Evolutionary conservation across 2,113 vertebrate genomes (phyloP), one percentile per base, ranked within the genome.

Genomic region (Muntiacus muntjak): DNA sequence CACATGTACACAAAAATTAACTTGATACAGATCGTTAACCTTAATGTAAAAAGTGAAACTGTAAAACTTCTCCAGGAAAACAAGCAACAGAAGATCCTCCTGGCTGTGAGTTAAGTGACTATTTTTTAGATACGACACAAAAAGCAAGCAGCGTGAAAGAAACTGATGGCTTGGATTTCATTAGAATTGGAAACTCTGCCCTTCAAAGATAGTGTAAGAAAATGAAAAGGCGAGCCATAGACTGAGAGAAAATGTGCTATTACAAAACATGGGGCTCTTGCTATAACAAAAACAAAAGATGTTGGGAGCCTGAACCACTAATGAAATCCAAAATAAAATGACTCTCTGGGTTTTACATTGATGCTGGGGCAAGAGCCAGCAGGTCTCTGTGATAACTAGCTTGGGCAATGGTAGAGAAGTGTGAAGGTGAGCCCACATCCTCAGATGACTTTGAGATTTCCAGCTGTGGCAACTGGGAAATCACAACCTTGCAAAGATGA

Each of bases 351-450:
- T 78, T 85, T 67, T 28, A 11, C 50, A 94, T 12, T 16, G 40
- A 33, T 1, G 9, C 14, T 60, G n/a, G 26, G 33, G 33, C 28
- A 89, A 83, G 45, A 55, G 45, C 3, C 33, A 57, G 19, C 5
- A 74, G 9, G 33, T 25, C 25, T 87, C 79, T 13, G 6, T 58
- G 79, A 64, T 30, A 43, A 76, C 12, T 28, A 64, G 15, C 36
- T 8, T 13, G 12, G 6, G 62, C 16, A 19, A 1, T 5, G 6
- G 25, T 7, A 2, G 50, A 26, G 11, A 30, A 33, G 33, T 19
- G 17, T 25, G 17, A 74, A 55, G 26, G 36, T 1, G 21, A 78
- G 30, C 33, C n/a, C 14, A 7, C 25, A 11, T 55, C 60, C 3
- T 6, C 54, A 76, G 25, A 54, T 55, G 88, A 55, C 47, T 40